Evolutionary conservation across 2,888 invertebrate genomes (phyloP).

Genomic region (Amiota minor): DNA sequence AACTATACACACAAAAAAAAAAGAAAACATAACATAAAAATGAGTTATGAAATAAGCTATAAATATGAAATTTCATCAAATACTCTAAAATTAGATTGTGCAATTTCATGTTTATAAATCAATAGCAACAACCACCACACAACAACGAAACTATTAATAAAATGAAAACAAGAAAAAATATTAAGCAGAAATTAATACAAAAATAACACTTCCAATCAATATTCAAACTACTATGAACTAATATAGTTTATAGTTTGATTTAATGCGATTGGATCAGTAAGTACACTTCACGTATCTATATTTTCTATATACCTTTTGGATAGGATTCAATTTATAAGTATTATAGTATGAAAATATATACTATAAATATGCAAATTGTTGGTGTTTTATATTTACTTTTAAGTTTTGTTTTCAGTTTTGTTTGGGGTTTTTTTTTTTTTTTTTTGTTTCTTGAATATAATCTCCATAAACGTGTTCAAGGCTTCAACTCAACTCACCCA

Average conservation of each 20-base stretch:
- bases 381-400: not conserved
- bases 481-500: not conserved
- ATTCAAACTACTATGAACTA: too few relatives aligned
- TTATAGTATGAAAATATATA: constrained; percentile 1
- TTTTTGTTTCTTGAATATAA: not conserved
- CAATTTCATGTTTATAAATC: constrained; percentile 15
- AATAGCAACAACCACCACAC: not conserved
- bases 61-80: constrained; percentile 21
- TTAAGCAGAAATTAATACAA: not conserved
- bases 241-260: too few relatives aligned
- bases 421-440: not conserved
- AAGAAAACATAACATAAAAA: not conserved
- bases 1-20: not conserved
- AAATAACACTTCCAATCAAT: too few relatives aligned
- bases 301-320: too few relatives aligned
- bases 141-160: not conserved
- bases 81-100: constrained; percentile 12
- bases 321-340: not conserved
- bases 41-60: constrained; percentile 4
- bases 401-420: too few relatives aligned
- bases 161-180: not conserved
- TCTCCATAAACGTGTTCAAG: too few relatives aligned
- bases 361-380: constrained; percentile 22
- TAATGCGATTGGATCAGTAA: too few relatives aligned
- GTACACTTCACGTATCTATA: too few relatives aligned